phyloP scores from a whole-genome alignment of 2,113 vertebrate species.

The Corynorhinus townsendii region DNA sequence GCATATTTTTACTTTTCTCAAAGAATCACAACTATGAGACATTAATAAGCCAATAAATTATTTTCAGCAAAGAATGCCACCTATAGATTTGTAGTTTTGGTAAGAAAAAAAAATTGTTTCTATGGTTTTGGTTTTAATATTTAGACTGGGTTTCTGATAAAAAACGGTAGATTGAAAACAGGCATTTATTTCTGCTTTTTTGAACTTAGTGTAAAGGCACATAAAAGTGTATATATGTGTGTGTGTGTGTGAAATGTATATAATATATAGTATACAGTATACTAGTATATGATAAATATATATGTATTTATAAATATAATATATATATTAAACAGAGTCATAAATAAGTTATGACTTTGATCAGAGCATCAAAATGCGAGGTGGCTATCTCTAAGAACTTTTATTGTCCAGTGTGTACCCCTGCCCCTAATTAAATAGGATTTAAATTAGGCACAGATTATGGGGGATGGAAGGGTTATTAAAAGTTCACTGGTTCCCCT shows the following conservation, averaged over 20 bases:
- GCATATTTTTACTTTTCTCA: not conserved
- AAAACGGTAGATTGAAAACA: no score
- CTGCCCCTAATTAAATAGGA: not conserved
- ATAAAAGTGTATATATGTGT: no score
- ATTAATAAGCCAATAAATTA: not conserved
- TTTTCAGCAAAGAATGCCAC: not conserved
- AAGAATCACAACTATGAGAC: not conserved
- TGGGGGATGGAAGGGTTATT: no score
- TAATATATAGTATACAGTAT: no score
- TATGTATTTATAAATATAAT: no score
- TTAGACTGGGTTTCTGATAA: no score
- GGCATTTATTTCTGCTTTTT: no score
- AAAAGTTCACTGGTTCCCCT: not conserved
- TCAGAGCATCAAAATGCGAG: not conserved
- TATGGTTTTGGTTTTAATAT: no score
- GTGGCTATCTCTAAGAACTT: accelerated
- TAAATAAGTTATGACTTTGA: not conserved
- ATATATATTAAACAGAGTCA: not conserved
- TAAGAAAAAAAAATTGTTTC: conserved; percentile 29
- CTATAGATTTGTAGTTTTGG: not conserved
- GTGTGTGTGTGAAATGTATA: no score
- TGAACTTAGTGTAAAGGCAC: no score
- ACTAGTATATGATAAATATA: no score
- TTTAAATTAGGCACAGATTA: not conserved
- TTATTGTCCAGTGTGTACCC: not conserved